phyloP scores from a whole-genome alignment of 2,797 vertebrate genomes.

The Anguilla obscura region DNA sequence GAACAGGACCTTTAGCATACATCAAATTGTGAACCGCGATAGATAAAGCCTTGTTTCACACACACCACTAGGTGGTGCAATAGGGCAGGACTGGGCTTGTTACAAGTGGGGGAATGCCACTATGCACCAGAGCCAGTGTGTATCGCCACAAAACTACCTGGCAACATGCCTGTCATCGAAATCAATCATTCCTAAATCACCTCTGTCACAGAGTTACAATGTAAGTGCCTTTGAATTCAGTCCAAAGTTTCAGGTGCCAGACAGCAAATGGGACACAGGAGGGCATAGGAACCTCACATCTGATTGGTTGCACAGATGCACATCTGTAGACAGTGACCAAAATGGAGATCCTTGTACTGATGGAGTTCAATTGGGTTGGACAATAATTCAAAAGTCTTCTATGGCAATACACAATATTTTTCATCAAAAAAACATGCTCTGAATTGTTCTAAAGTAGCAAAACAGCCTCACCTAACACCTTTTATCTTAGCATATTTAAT shows the following conservation, averaged over 20 bases:
- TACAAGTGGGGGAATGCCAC: neutral
- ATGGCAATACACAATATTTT: neutral
- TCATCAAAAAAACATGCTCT: neutral
- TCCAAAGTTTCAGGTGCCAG: constrained; percentile 15
- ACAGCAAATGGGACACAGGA: neutral
- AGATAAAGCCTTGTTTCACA: neutral
- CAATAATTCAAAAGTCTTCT: neutral
- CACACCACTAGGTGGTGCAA: constrained; percentile 17
- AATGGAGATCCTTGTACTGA: neutral
- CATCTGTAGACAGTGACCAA: neutral
- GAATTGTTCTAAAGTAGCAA: neutral
- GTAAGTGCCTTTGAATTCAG: neutral
- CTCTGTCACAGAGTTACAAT: constrained; percentile 1
- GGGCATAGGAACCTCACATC: neutral
- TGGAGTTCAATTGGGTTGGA: neutral
- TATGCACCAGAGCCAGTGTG: neutral
- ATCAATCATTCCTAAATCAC: constrained; percentile 14
- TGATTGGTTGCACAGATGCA: neutral
- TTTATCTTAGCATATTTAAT: neutral
- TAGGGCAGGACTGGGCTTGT: neutral
- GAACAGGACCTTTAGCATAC: neutral
- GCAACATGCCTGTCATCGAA: constrained; percentile 5
- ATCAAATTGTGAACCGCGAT: neutral
- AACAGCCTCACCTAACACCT: neutral
- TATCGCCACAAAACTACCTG: neutral